Percentiles rank a stretch among this genome's conserved stretches.
phyloP scores from a whole-genome alignment of 2,888 invertebrate species.

The Thecocarcelia acutangulata region DNA sequence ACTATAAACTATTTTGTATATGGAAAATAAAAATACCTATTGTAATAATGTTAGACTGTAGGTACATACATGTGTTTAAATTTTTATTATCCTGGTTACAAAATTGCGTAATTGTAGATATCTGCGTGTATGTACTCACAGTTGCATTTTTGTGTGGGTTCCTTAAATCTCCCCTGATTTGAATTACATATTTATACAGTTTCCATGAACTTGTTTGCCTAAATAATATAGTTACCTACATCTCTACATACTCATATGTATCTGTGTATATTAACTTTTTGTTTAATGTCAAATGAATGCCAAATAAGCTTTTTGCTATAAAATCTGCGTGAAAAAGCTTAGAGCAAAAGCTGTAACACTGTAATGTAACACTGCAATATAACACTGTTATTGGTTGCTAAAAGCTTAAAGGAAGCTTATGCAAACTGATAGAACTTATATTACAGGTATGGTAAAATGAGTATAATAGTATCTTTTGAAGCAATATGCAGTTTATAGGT shows the following conservation, averaged over 20 bases:
- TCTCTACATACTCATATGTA: no score
- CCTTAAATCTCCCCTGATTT: slow-evolving; percentile 30
- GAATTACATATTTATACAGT: no score
- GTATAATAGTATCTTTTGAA: no score
- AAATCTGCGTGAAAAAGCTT: slow-evolving; percentile 7
- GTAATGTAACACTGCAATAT: neutral
- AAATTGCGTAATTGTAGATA: slow-evolving; percentile 7
- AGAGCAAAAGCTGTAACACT: neutral
- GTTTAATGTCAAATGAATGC: no score
- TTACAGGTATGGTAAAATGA: no score
- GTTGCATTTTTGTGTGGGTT: slow-evolving; percentile 7
- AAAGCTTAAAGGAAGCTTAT: slow-evolving; percentile 16
- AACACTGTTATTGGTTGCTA: neutral
- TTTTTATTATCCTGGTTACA: slow-evolving; percentile 58
- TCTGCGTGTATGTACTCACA: no score
- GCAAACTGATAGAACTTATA: no score
- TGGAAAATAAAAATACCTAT: neutral
- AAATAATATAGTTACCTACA: no score
- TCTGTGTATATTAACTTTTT: no score
- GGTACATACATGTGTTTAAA: slow-evolving; percentile 9
- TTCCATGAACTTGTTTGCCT: no score
- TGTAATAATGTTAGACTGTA: neutral
- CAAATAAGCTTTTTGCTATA: slow-evolving; percentile 3
- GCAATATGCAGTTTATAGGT: no score
- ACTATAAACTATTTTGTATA: neutral